Evolutionary conservation across 1,140 invertebrate genomes (phyloP), one percentile per base, ranked within the genome.

Genomic region (Magallana gigas): DNA sequence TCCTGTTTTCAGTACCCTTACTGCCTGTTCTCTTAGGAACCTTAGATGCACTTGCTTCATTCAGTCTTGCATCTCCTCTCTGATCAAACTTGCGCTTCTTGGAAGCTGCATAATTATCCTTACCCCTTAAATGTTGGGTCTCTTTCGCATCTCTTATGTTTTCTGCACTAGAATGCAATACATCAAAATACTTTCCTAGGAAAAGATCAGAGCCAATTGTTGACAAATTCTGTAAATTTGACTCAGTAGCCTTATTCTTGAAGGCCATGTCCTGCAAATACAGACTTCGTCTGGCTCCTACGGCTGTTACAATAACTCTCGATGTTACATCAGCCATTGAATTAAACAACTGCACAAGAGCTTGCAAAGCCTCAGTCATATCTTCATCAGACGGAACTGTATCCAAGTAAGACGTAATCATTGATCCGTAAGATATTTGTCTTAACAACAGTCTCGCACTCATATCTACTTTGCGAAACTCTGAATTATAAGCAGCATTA

Each of bases 241-340:
- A 8, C 12, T 80, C 71, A 8, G 71, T 80, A 36, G 71, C n/a
- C 12, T 80, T 80, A 56, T 80, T 80, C 29, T 80, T 80, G 36
- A 80, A 80, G 23, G 71, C n/a, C 71, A 80, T 36, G 36, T 80
- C 71, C 11, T 62, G 60, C 60, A 62, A 62, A 62, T 8, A 62
- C 60, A 62, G 14, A n/a, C 11, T 62, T 16, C 60, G n/a, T 12
- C 60, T 62, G 5, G 36, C 36, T 36, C 36, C 36, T 36, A 36
- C 36, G 3, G 36, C 36, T 3, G n/a, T n/a, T n/a, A n/a, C n/a
- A n/a, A n/a, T n/a, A n/a, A n/a, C n/a, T n/a, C n/a, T n/a, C n/a
- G n/a, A n/a, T n/a, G n/a, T n/a, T n/a, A n/a, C n/a, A n/a, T n/a
- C n/a, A n/a, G n/a, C n/a, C n/a, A n/a, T n/a, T n/a, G n/a, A n/a